These are phyloP conservation scores for Mechanitis messenoides DNA, from an alignment of 2,888 invertebrate genomes.

Conservation along the genomic window DNA sequence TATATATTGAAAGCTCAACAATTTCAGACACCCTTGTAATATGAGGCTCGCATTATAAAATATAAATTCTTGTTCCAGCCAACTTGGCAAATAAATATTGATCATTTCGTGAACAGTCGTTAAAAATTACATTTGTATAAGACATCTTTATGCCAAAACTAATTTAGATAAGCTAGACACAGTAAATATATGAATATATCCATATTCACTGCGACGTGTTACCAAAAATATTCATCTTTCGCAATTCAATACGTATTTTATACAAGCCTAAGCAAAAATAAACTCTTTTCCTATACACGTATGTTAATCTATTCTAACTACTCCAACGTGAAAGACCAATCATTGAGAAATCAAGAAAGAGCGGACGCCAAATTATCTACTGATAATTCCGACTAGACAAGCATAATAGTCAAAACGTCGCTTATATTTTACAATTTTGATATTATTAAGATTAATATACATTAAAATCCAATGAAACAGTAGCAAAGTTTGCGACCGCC, in stretches of 20 bases:
- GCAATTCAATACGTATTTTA: conserved; percentile 65
- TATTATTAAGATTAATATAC: conserved; percentile 3
- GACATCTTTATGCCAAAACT: conserved; percentile 48
- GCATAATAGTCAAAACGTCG: background rate
- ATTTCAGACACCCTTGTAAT: conserved; percentile 66
- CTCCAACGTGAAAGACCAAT: conserved; percentile 41
- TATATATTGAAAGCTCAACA: conserved; percentile 67
- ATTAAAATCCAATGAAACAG: conserved; percentile 8
- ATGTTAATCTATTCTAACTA: conserved; percentile 35
- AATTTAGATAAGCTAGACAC: conserved; percentile 49
- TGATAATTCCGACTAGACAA: conserved; percentile 1
- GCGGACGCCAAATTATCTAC: conserved; percentile 19
- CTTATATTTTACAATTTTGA: conserved; percentile 3
- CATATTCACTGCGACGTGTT: conserved; percentile 60
- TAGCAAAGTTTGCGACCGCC: conserved; percentile 22
- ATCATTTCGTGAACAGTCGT: conserved; percentile 27
- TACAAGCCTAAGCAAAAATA: conserved; percentile 75
- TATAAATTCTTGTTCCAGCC: conserved; percentile 34
- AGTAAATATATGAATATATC: conserved; percentile 41
- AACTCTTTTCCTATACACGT: conserved; percentile 57
- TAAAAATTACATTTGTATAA: conserved; percentile 33
- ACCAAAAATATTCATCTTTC: conserved; percentile 71
- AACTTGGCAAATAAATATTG: conserved; percentile 35
- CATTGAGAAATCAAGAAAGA: conserved; percentile 37
- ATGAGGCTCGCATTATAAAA: conserved; percentile 50